These are phyloP conservation scores for Aleiodes alternator DNA, from an alignment of 2,888 invertebrate species.

Conservation along the genomic window DNA sequence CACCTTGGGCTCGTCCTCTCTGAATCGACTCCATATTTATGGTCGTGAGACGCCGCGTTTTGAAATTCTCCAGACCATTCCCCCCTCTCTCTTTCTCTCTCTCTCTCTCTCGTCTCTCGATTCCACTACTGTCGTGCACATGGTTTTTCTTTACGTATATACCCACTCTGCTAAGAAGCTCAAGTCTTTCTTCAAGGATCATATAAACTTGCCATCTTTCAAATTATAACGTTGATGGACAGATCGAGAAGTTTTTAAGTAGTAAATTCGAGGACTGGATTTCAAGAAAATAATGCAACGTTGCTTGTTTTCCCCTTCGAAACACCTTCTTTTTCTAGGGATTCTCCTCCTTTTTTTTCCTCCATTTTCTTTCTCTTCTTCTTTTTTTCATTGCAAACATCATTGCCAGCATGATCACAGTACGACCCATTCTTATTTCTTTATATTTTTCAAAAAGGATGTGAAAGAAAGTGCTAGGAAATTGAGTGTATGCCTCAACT, in stretches of 20 bases:
- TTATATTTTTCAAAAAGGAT: constrained; percentile 58
- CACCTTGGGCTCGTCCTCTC: constrained; percentile 60
- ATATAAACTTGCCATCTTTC: constrained; percentile 4
- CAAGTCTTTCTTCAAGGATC: constrained; percentile 20
- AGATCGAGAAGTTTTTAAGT: too few species aligned
- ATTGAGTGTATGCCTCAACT: constrained; percentile 56
- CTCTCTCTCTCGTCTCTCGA: constrained; percentile 1
- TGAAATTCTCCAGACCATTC: constrained; percentile 47
- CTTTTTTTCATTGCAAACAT: constrained; percentile 16
- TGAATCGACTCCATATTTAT: constrained; percentile 65
- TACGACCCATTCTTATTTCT: constrained; percentile 56
- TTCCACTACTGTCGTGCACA: constrained; percentile 5
- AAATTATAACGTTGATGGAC: neutral
- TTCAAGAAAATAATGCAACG: too few species aligned
- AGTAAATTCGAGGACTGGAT: too few species aligned
- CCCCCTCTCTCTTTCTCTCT: constrained; percentile 22
- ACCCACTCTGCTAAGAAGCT: constrained; percentile 19
- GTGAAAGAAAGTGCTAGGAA: constrained; percentile 59
- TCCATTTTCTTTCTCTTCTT: constrained; percentile 15
- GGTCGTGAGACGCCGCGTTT: constrained; percentile 54
- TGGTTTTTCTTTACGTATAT: constrained; percentile 15
- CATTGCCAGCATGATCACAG: constrained; percentile 46
- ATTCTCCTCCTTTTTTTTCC: constrained; percentile 32
- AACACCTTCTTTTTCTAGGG: neutral
- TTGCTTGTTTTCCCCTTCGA: too few species aligned